Evolutionary conservation across 2,797 vertebrate genomes (phyloP), one percentile per base, ranked within the genome.

Genomic region (Malurus leucopterus): DNA sequence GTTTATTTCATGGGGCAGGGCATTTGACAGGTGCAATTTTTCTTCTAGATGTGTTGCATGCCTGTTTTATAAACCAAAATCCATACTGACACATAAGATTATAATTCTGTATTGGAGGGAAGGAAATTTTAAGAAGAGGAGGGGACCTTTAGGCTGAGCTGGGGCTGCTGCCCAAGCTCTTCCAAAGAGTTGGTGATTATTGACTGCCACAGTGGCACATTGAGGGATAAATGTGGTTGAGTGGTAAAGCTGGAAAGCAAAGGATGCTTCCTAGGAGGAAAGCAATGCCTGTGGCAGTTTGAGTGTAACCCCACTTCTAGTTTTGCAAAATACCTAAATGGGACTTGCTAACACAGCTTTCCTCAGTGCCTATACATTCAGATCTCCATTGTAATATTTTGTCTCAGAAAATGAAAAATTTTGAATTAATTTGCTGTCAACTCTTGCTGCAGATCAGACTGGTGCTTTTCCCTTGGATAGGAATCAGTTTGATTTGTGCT

Each of bases 11-110:
- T 84, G 93, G 94, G 86, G 93, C 89, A 95, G 95, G 94, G 89
- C 91, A 96, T 96, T 97, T 97, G 97, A 97, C 97, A 98, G 96
- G 97, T 97, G 96, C 93, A 96, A 96, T 97, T 97, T 97, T 97
- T 98, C 97, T 96, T 97, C 93, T 93, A 84, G 96, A 90, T 93
- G 94, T 96, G 95, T 96, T 97, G 86, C 94, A 96, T 94, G 94
- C 93, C 90, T 96, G 93, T 95, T 97, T 97, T 96, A 96, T 96
- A 96, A 97, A 96, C 90, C 92, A 94, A 94, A 96, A 96, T 95
- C 92, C 92, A 84, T 93, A 77, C 70, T 94, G 96, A 93, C 93
- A 94, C 64, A 34, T 75, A 80, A 95, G 94, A 95, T 96, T 94
- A 94, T 83, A 90, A 91, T 89, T 95, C 92, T 88, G 77, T 87